Evolutionary conservation across 37 sponge, comb jelly and placozoan genomes (phyloP).

Genomic region (Chondrosia reniformis): DNA sequence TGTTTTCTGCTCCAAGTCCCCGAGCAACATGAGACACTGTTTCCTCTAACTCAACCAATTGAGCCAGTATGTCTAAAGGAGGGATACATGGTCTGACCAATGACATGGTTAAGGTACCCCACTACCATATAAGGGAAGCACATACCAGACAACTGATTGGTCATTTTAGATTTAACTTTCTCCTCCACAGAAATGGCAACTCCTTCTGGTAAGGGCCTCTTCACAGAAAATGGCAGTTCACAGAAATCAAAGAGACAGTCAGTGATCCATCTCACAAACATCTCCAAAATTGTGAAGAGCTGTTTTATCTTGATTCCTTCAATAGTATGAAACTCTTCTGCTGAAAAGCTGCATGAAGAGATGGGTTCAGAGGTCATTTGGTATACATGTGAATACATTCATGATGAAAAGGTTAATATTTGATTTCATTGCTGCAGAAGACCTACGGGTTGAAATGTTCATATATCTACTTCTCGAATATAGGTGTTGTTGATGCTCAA

Average conservation of each 20-base stretch:
- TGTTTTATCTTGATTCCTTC: constrained; percentile 17
- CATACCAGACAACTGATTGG: background rate
- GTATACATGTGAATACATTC: too few relatives aligned
- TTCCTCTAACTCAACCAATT: background rate
- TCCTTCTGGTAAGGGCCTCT: constrained; percentile 36
- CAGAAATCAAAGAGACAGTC: constrained; percentile 73
- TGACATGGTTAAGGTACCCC: background rate
- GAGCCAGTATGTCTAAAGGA: background rate
- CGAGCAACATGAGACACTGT: constrained; percentile 12
- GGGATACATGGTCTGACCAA: background rate
- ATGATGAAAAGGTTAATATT: too few relatives aligned
- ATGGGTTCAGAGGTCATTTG: too few relatives aligned
- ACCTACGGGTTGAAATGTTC: too few relatives aligned
- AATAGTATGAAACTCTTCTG: constrained; percentile 42
- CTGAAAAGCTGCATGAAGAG: constrained; percentile 23
- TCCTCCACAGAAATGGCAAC: constrained; percentile 20
- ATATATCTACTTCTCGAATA: too few relatives aligned
- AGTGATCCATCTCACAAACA: constrained; percentile 63
- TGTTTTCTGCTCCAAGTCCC: background rate
- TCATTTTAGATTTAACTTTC: background rate
- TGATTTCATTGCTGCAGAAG: too few relatives aligned
- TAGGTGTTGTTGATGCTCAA: too few relatives aligned
- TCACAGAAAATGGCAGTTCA: constrained; percentile 51
- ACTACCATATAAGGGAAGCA: background rate
- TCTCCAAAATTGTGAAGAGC: constrained; percentile 38